Evolutionary conservation across 2,888 invertebrate species (phyloP).

Genomic region (Panzeria rudis): DNA sequence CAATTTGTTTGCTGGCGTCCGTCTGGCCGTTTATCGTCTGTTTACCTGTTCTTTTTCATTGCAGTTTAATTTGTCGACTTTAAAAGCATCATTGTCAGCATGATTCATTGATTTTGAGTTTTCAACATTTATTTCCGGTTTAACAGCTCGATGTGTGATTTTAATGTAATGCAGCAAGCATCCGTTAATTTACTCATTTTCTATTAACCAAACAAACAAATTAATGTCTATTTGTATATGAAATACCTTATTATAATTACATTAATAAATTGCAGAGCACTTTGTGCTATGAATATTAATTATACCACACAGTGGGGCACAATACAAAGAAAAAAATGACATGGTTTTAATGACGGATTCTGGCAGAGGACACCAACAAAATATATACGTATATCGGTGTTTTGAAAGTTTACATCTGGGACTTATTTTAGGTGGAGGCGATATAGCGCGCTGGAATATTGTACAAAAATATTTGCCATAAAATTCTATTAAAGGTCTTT

Average conservation of each 20-base stretch:
- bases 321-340: too few species aligned
- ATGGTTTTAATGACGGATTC: too few species aligned
- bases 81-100: slow-evolving; percentile 28
- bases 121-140: slow-evolving; percentile 51
- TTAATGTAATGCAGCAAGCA: slow-evolving; percentile 11
- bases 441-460: too few species aligned
- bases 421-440: too few species aligned
- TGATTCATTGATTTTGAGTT: slow-evolving; percentile 46
- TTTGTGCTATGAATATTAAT: too few species aligned
- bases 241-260: slow-evolving; percentile 38
- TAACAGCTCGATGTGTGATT: slow-evolving; percentile 4
- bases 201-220: slow-evolving; percentile 14
- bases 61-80: slow-evolving; percentile 18
- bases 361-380: too few species aligned
- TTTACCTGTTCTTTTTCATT: slow-evolving; percentile 33
- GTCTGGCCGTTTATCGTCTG: slow-evolving; percentile 25
- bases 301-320: too few species aligned
- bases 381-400: too few species aligned
- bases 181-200: slow-evolving; percentile 24
- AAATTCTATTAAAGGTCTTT: too few species aligned
- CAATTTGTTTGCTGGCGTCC: slow-evolving; percentile 11
- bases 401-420: too few species aligned
- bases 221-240: slow-evolving; percentile 23
- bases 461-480: too few species aligned
- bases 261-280: slow-evolving; percentile 11